Evolutionary conservation across 2,888 invertebrate genomes (phyloP).

Genomic region (Desoria tigrina): DNA sequence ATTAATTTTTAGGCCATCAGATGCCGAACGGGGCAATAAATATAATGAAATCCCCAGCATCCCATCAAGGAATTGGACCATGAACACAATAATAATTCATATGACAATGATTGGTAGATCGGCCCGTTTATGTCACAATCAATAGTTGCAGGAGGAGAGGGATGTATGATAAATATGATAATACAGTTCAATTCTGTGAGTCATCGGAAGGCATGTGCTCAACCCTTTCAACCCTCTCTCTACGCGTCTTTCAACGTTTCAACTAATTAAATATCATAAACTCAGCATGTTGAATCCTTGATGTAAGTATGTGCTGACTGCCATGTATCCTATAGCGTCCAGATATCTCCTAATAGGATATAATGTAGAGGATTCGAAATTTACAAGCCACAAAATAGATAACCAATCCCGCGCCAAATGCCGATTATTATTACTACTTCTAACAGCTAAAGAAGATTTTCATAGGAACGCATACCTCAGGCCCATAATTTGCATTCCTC

Average conservation of each 20-base stretch:
- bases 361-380: no score
- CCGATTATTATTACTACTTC: not conserved
- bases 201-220: slow-evolving; percentile 9
- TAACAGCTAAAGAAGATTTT: not conserved
- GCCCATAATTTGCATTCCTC: slow-evolving; percentile 13
- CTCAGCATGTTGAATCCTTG: no score
- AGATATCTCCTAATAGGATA: no score
- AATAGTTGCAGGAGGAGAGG: no score
- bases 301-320: no score
- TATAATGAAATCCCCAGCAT: slow-evolving; percentile 2
- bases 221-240: slow-evolving; percentile 9
- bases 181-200: not conserved
- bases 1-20: no score
- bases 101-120: not conserved
- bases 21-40: slow-evolving; percentile 3
- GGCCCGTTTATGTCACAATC: not conserved
- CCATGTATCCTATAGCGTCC: no score
- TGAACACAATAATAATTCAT: slow-evolving; percentile 3
- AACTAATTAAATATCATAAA: no score
- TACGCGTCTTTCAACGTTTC: no score
- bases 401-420: not conserved
- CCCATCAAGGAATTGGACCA: slow-evolving; percentile 6
- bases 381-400: not conserved
- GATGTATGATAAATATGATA: no score
- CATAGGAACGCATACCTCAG: not conserved